phyloP scores from a whole-genome alignment of 2,888 invertebrate species.

The Mythimna lalbum region DNA sequence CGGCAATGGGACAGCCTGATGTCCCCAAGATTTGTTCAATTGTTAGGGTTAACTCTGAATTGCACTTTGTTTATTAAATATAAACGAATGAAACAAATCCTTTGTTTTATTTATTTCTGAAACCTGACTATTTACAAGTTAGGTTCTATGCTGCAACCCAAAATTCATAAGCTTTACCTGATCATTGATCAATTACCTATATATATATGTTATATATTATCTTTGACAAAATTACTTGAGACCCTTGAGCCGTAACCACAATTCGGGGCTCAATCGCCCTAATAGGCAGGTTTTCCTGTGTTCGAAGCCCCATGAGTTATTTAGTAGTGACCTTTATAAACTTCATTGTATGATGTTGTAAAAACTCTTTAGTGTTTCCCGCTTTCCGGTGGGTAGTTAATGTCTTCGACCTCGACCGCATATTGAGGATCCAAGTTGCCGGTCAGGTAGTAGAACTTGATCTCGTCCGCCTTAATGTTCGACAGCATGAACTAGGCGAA shows the following conservation, averaged over 20 bases:
- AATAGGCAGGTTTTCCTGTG: conserved; percentile 5
- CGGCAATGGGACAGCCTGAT: conserved; percentile 79
- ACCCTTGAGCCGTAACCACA: not conserved
- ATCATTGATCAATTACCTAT: too few relatives aligned
- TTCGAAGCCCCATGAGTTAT: conserved; percentile 35
- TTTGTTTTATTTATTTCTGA: conserved; percentile 71
- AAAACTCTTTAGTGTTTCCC: too few relatives aligned
- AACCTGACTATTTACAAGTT: not conserved
- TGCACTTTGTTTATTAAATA: conserved; percentile 91
- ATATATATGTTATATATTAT: too few relatives aligned
- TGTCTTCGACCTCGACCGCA: too few relatives aligned
- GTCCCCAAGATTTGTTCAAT: conserved; percentile 89
- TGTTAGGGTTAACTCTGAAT: conserved; percentile 91
- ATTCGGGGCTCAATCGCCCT: conserved; percentile 6
- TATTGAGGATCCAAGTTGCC: too few relatives aligned
- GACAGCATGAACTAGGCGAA: too few relatives aligned
- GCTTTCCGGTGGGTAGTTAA: too few relatives aligned
- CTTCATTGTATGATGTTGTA: too few relatives aligned
- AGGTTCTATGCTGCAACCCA: not conserved
- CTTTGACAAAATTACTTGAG: conserved; percentile 9
- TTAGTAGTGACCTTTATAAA: too few relatives aligned
- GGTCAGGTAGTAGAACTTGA: too few relatives aligned
- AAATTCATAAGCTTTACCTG: not conserved
- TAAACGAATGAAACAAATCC: conserved; percentile 87
- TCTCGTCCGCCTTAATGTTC: too few relatives aligned